Base-by-base conservation (phyloP, 2,113 vertebrate genomes). In the Pelodiscus sinensis region DNA sequence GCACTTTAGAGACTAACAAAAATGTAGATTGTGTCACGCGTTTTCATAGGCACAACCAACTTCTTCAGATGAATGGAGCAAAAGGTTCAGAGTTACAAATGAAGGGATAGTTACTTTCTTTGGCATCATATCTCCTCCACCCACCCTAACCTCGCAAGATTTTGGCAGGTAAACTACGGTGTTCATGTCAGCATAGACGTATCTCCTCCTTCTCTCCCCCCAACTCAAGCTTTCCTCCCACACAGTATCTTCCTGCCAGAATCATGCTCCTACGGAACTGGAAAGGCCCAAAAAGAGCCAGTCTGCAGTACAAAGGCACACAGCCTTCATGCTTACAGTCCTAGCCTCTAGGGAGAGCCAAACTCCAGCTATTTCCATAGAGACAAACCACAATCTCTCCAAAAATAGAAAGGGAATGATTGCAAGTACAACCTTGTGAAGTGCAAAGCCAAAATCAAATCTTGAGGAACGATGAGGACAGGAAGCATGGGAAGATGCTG, bases 81-180 rank as follows among this genome's bases (percentile, higher is more conserved):
- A 44, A 6, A 44, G 44, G 44, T 44, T 44, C 44, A 44, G 44
- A 44, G 44, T 44, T 44, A 44, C 44, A 44, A 44, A n/a, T 31
- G n/a, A n/a, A 68, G 62, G 29, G 15, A 18, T 68, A 62, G 60
- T 29, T 62, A 68, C 14, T 68, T 31, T 68, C 62, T 68, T 68
- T 68, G 62, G 31, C 62, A 68, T 68, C 31, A n/a, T 68, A 18
- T 68, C 62, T 68, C 88, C 18, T 12, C 71, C 2, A 5, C n/a
- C 0, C 11, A 11, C 71, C 35, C 18, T 44, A 75, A 44, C 24
- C 81, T 9, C 2, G 9, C 0, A 2, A 5, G 1, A 60, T n/a
- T 15, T 8, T 22, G 55, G 21, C 29, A 81, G 57, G 10, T 78
- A 79, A 75, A 25, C 25, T 51, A 57, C 0, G 0, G 12, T n/a